Percentiles rank a stretch among this genome's conserved stretches.
Conservation (phyloP, 2,113 vertebrate species). For the Lophius piscatorius region DNA sequence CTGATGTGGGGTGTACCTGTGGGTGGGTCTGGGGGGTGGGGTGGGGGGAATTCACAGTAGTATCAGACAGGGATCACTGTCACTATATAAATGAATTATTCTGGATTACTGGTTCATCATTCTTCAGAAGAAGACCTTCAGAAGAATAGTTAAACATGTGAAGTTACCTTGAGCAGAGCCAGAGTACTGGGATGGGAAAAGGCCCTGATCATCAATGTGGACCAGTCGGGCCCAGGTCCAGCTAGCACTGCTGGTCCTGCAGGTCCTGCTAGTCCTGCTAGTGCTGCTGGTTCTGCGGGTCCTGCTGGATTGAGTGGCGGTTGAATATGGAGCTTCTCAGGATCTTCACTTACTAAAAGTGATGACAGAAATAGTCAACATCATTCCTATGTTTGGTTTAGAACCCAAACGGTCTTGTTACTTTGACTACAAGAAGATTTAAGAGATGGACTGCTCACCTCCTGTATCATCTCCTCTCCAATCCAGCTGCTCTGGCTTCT, state of each 20-base stretch:
- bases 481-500: conserved; percentile 53
- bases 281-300: conserved; percentile 7
- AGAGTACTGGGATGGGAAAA: conserved; percentile 46
- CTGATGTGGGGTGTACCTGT: conserved; percentile 47
- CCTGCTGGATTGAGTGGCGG: conserved; percentile 1
- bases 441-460: conserved; percentile 50
- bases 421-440: neutral
- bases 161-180: conserved; percentile 63
- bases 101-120: too few relatives aligned
- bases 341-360: conserved; percentile 23
- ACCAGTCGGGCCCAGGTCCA: conserved; percentile 46
- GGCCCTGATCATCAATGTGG: conserved; percentile 44
- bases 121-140: too few relatives aligned
- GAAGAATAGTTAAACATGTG: too few relatives aligned
- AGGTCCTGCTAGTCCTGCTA: conserved; percentile 17
- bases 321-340: conserved; percentile 5
- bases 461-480: conserved; percentile 31
- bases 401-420: too few relatives aligned
- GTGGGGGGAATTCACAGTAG: too few relatives aligned
- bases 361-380: too few relatives aligned
- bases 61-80: too few relatives aligned
- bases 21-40: conserved; percentile 46
- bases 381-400: too few relatives aligned
- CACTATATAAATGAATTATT: too few relatives aligned
- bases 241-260: too few relatives aligned